phyloP scores from a whole-genome alignment of 2,797 vertebrate species.

The Acrocephalus scirpaceus region DNA sequence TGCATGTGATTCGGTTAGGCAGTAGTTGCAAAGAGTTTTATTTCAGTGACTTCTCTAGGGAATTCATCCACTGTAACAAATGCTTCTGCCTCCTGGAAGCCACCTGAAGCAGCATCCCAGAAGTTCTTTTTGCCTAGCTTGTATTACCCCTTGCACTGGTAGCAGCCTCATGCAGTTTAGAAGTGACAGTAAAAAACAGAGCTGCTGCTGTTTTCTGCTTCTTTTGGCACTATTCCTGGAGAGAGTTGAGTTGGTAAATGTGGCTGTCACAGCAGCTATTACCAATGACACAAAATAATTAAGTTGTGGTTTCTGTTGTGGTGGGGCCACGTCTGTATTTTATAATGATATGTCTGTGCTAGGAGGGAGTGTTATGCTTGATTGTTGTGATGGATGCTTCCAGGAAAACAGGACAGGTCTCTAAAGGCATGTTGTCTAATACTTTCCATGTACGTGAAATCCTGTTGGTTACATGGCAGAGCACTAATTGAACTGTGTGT shows the following conservation, averaged over 20 bases:
- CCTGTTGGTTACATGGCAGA: background rate
- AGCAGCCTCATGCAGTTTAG: background rate
- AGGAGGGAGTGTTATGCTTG: background rate
- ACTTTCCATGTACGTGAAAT: background rate
- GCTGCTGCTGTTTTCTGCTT: background rate
- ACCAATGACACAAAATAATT: slow-evolving; percentile 46
- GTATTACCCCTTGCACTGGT: background rate
- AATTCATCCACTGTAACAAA: background rate
- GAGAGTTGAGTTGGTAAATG: slow-evolving; percentile 2
- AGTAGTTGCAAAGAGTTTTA: background rate
- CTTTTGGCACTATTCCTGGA: slow-evolving; percentile 26
- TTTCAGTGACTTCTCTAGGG: background rate
- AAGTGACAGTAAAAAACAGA: background rate
- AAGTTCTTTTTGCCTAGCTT: background rate
- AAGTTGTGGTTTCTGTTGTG: slow-evolving; percentile 45
- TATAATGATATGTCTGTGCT: background rate
- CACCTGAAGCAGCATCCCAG: background rate
- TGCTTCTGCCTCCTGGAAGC: background rate
- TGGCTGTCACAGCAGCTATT: slow-evolving; percentile 29
- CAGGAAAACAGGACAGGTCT: background rate
- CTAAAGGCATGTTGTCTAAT: background rate
- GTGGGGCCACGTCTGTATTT: background rate
- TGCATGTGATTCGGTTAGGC: rapidly evolving
- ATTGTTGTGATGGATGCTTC: background rate
- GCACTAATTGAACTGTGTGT: background rate